A percentile compares a stretch with the other conserved stretches of the same genome.
These are phyloP conservation scores for Matsumyia berberina DNA, from an alignment of 2,888 invertebrate species.

Conservation along the genomic window DNA sequence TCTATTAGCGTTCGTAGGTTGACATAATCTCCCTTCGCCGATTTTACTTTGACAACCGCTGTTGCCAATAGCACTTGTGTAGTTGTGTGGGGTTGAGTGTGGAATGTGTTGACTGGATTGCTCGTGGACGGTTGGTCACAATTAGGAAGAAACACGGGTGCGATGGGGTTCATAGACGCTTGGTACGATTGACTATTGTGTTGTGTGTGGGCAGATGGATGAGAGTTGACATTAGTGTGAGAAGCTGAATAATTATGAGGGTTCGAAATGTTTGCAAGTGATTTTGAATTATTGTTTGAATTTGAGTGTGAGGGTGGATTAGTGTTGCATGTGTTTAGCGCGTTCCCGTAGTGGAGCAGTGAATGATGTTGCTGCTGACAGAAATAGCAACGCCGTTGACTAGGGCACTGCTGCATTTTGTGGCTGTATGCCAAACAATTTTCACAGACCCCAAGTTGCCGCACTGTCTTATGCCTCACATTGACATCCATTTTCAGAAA, in stretches of 20 bases:
- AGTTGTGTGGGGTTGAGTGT: neutral
- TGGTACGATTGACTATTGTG: no score
- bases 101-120: neutral
- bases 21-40: neutral
- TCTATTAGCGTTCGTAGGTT: neutral
- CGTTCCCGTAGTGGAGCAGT: no score
- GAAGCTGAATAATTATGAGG: no score
- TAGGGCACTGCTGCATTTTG: no score
- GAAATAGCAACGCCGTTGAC: no score
- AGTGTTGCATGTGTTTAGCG: no score
- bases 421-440: conserved; percentile 14
- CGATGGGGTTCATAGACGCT: neutral
- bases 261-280: no score
- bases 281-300: no score
- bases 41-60: neutral
- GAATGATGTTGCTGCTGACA: no score
- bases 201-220: no score
- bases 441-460: conserved; percentile 16
- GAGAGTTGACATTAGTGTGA: no score
- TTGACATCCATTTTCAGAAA: conserved; percentile 2
- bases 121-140: neutral
- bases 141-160: neutral
- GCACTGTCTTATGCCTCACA: neutral
- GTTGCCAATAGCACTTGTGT: conserved; percentile 13
- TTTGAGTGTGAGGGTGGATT: no score